Evolutionary conservation across 2,113 vertebrate species (phyloP).

Genomic region (Scomber japonicus): DNA sequence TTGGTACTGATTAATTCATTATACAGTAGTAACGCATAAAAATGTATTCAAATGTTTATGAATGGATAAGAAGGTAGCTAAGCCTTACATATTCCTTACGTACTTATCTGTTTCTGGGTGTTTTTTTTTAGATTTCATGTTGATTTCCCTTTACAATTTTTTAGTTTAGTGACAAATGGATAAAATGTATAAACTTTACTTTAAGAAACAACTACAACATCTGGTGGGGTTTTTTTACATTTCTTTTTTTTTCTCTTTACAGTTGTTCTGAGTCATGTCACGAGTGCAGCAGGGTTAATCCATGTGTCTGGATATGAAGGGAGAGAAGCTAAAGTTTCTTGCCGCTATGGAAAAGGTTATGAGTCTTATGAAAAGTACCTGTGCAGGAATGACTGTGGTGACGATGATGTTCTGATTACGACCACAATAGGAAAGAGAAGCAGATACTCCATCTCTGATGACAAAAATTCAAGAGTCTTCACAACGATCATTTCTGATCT

Average conservation of each 20-base stretch:
- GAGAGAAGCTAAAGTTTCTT: slow-evolving; percentile 5
- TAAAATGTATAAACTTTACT: too few relatives aligned
- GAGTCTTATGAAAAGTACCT: slow-evolving; percentile 55
- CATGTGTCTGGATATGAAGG: slow-evolving; percentile 36
- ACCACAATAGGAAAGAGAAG: background rate
- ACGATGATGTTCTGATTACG: slow-evolving; percentile 19
- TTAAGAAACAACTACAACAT: too few relatives aligned
- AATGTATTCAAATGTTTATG: too few relatives aligned
- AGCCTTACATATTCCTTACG: too few relatives aligned
- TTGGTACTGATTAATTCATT: background rate
- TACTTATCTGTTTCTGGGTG: too few relatives aligned
- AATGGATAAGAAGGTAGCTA: too few relatives aligned
- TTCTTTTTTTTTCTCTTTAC: background rate
- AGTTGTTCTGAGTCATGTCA: slow-evolving; percentile 19
- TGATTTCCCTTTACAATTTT: too few relatives aligned
- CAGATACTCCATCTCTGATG: slow-evolving; percentile 37
- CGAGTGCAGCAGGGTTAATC: background rate
- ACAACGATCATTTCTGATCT: slow-evolving; percentile 33
- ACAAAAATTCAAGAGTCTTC: background rate
- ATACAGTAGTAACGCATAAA: background rate
- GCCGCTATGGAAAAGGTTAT: slow-evolving; percentile 7
- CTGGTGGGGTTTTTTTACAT: background rate
- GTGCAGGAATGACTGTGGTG: slow-evolving; percentile 30
- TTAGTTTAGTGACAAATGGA: too few relatives aligned
- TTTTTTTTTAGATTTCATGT: too few relatives aligned